Evolutionary conservation across 2,797 vertebrate genomes (phyloP), one percentile per base, ranked within the genome.

Genomic region (Tragopan temminckii): DNA sequence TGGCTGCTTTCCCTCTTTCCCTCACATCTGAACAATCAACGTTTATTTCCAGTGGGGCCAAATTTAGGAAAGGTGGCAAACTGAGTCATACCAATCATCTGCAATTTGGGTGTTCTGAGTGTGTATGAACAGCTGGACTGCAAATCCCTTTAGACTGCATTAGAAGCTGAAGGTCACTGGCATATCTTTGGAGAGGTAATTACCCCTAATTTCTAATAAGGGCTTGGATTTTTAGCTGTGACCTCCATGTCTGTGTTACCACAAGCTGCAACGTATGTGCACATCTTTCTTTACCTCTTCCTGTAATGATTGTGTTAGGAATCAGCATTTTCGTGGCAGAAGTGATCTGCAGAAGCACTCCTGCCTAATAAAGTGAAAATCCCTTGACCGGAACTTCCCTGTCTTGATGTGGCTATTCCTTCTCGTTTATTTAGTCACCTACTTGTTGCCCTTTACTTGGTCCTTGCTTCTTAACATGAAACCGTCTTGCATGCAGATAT

Each of bases 91-190:
- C 27, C 19, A 62, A 77, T 85, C 64, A 12, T 45, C 31, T 53
- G 70, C 67, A 74, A 25, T 84, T 87, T 87, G 89, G 72, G 88
- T 67, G 76, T 88, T 69, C 71, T 8, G 61, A 18, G 63, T 46
- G 61, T 84, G 79, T 75, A 62, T 69, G 75, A 88, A 85, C 70
- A 92, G 86, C 86, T 85, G 89, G 86, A 33, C 29, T 67, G 24
- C 42, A 53, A 80, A 74, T 67, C 62, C 33, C 48, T 25, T 35
- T 13, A 33, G 76, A 59, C 66, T 87, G 1, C 43, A 29, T n/a
- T 55, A 59, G 53, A 38, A 89, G 46, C 23, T 64, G 74, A 46
- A 91, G 77, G 74, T 80, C 48, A 80, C 55, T 35, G 55, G 27
- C 27, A 11, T 62, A 62, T 57, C 75, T 92, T 85, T 40, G 53